These are phyloP conservation scores for Microtus ochrogaster DNA, from an alignment of 2,113 vertebrate genomes.

Conservation along the genomic window DNA sequence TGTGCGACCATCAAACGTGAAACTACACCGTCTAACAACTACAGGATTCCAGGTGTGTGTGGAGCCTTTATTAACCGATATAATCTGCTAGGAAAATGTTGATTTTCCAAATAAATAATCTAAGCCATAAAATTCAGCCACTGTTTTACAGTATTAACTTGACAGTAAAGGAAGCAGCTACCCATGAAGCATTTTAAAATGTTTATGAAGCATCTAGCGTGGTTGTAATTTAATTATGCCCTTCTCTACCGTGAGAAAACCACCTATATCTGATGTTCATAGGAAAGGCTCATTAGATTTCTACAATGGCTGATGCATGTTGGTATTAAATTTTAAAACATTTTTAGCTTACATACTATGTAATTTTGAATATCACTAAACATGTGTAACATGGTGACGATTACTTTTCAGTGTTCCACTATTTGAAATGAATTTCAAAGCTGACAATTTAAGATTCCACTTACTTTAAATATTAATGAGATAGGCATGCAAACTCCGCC, in stretches of 20 bases:
- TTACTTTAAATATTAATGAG: slow-evolving; percentile 56
- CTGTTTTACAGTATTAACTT: slow-evolving; percentile 61
- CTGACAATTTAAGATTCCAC: slow-evolving; percentile 18
- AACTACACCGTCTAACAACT: not conserved
- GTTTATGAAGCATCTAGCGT: slow-evolving; percentile 59
- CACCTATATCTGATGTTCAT: slow-evolving; percentile 37
- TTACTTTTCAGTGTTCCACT: slow-evolving; percentile 30
- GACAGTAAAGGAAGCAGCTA: slow-evolving; percentile 56
- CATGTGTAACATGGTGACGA: slow-evolving; percentile 56
- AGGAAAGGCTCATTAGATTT: slow-evolving; percentile 51
- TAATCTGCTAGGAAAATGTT: slow-evolving; percentile 42
- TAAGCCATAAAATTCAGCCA: slow-evolving; percentile 35
- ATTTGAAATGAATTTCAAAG: slow-evolving; percentile 59
- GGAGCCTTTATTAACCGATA: slow-evolving; percentile 42
- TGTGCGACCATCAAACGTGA: not conserved
- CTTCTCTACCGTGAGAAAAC: not conserved
- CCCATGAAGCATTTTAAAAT: slow-evolving; percentile 41
- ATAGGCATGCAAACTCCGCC: not conserved
- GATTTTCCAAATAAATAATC: slow-evolving; percentile 67
- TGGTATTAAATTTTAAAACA: slow-evolving; percentile 54
- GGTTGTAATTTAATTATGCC: slow-evolving; percentile 63
- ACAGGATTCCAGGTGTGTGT: slow-evolving; percentile 40
- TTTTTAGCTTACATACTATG: slow-evolving; percentile 46
- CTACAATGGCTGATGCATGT: not conserved
- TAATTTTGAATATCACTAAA: slow-evolving; percentile 50